phyloP scores from a whole-genome alignment of 2,113 vertebrate genomes.

The Melierax canorus region DNA sequence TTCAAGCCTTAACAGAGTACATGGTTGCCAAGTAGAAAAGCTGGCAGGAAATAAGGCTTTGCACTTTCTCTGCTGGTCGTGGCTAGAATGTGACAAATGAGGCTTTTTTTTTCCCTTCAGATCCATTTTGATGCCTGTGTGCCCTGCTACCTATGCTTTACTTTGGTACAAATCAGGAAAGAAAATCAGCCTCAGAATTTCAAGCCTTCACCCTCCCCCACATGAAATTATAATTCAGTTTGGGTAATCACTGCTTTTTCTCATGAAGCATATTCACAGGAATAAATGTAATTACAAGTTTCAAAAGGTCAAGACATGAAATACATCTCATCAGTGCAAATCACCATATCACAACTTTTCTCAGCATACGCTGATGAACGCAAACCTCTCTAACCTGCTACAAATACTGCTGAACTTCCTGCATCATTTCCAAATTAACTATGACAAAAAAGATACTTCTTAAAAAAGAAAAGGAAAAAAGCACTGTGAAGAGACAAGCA shows the following conservation, averaged over 20 bases:
- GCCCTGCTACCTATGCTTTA: not conserved
- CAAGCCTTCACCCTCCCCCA: not conserved
- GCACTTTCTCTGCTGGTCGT: not conserved
- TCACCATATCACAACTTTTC: not conserved
- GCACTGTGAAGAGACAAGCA: not conserved
- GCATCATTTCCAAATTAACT: not conserved
- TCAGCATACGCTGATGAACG: not conserved
- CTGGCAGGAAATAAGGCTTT: not conserved
- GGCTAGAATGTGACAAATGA: not conserved
- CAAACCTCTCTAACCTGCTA: not conserved
- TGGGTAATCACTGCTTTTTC: not conserved
- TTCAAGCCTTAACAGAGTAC: not conserved
- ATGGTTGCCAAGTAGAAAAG: not conserved
- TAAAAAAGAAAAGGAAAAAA: not conserved
- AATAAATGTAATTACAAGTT: conserved; percentile 4
- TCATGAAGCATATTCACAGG: not conserved
- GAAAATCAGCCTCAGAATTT: not conserved
- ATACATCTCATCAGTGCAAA: not conserved
- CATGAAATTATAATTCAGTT: not conserved
- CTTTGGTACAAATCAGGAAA: not conserved
- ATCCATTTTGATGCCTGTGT: not conserved
- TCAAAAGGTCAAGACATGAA: not conserved
- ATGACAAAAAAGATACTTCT: not conserved
- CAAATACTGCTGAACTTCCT: not conserved
- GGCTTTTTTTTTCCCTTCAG: not conserved